These are phyloP conservation scores for Drosophila albomicans DNA, from an alignment of 1,140 invertebrate genomes.

Conservation along the genomic window DNA sequence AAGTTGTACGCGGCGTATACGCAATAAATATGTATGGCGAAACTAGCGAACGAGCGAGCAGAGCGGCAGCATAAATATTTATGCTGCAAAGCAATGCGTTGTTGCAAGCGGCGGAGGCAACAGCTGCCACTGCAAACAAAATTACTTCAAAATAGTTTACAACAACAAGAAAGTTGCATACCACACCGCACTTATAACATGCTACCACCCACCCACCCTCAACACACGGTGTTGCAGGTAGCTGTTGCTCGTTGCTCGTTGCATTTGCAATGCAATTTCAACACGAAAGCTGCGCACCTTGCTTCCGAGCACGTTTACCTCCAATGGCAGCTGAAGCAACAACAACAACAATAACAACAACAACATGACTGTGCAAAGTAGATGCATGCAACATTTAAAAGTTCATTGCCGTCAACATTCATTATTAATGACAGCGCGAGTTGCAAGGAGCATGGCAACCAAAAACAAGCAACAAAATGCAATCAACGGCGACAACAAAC, in stretches of 20 bases:
- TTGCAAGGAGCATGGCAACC: slow-evolving; percentile 55
- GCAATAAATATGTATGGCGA: slow-evolving; percentile 48
- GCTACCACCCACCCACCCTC: background rate
- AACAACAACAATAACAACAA: slow-evolving; percentile 41
- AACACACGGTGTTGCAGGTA: slow-evolving; percentile 9
- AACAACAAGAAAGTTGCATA: slow-evolving; percentile 56
- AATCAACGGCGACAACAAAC: slow-evolving; percentile 75
- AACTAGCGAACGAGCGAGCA: background rate
- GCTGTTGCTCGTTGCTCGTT: slow-evolving; percentile 23
- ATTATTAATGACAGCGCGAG: slow-evolving; percentile 84
- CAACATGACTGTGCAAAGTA: slow-evolving; percentile 54
- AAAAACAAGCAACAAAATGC: slow-evolving; percentile 81
- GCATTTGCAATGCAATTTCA: slow-evolving; percentile 82
- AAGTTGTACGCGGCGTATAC: slow-evolving; percentile 79
- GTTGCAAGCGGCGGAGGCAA: slow-evolving; percentile 39
- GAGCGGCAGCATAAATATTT: slow-evolving; percentile 71
- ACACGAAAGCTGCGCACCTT: slow-evolving; percentile 79
- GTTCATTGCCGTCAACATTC: slow-evolving; percentile 85
- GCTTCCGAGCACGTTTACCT: slow-evolving; percentile 78
- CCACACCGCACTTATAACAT: slow-evolving; percentile 35
- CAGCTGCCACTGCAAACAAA: slow-evolving; percentile 72
- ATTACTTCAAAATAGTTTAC: slow-evolving; percentile 60
- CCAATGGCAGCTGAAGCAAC: slow-evolving; percentile 51
- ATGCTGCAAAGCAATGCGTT: slow-evolving; percentile 58
- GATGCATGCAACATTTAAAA: slow-evolving; percentile 84